phyloP scores from a whole-genome alignment of 2,797 vertebrate species.

The Tadarida brasiliensis region DNA sequence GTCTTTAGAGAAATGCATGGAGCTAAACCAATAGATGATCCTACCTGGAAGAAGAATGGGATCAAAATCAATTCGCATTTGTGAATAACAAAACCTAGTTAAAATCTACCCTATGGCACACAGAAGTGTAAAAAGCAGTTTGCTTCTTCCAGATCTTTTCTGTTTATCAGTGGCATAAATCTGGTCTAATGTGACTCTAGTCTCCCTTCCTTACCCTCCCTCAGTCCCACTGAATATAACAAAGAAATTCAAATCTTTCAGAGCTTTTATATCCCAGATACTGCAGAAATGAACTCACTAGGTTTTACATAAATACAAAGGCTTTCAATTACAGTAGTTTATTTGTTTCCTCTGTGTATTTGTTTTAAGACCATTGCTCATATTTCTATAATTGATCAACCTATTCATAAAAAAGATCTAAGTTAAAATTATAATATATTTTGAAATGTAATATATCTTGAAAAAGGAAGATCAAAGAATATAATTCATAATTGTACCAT shows the following conservation, averaged over 20 bases:
- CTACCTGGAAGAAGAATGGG: neutral
- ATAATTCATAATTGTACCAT: slow-evolving; percentile 57
- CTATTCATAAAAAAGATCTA: slow-evolving; percentile 30
- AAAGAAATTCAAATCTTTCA: slow-evolving; percentile 14
- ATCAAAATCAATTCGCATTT: neutral
- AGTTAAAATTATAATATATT: slow-evolving; percentile 32
- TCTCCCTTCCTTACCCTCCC: neutral
- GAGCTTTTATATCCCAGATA: neutral
- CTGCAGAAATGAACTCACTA: neutral
- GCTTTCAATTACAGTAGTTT: slow-evolving; percentile 45
- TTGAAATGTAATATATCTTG: slow-evolving; percentile 38
- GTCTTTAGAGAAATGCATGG: neutral
- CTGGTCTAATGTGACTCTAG: neutral
- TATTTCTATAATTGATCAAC: slow-evolving; percentile 15
- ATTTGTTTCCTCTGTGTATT: slow-evolving; percentile 47
- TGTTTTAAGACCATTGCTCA: slow-evolving; percentile 37
- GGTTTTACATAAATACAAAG: slow-evolving; percentile 23
- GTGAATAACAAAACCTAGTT: neutral
- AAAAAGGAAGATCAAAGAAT: slow-evolving; percentile 38
- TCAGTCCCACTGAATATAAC: slow-evolving; percentile 23
- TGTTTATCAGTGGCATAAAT: neutral
- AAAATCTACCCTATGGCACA: neutral
- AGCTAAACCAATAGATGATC: neutral
- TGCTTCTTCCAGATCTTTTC: neutral
- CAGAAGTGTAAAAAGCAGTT: neutral